These are phyloP conservation scores for Calyptommatus sinebrachiatus DNA, from an alignment of 2,113 vertebrate genomes.

Conservation along the genomic window DNA sequence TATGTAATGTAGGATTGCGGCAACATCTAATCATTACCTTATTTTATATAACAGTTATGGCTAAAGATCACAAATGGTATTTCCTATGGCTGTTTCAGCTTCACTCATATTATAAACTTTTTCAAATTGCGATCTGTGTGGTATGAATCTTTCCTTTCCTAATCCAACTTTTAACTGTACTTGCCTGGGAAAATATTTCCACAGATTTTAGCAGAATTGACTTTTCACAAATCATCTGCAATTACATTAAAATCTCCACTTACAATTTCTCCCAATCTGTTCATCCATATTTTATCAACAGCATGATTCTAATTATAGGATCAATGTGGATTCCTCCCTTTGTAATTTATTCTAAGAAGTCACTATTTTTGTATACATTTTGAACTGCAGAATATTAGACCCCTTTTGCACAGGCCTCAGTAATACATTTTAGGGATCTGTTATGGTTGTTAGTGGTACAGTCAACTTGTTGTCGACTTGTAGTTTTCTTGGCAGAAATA, in stretches of 20 bases:
- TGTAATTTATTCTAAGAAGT: not conserved
- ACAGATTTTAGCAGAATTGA: not conserved
- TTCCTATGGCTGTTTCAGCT: constrained; percentile 11
- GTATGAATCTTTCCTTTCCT: not conserved
- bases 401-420: no score
- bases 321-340: not conserved
- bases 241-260: not conserved
- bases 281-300: constrained; percentile 30
- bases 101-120: constrained; percentile 44
- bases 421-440: no score
- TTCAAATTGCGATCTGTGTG: constrained; percentile 24
- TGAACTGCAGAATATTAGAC: not conserved
- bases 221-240: not conserved
- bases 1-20: constrained; percentile 42
- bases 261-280: not conserved
- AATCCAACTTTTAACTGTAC: constrained; percentile 3
- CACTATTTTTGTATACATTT: not conserved
- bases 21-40: constrained; percentile 50
- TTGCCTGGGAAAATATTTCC: not conserved
- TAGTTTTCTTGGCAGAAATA: no score
- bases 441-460: no score
- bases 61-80: constrained; percentile 37
- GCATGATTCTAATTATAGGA: not conserved
- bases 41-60: constrained; percentile 43
- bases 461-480: no score